Evolutionary conservation across 2,888 invertebrate genomes (phyloP).

Genomic region (Stegana nigrithorax): DNA sequence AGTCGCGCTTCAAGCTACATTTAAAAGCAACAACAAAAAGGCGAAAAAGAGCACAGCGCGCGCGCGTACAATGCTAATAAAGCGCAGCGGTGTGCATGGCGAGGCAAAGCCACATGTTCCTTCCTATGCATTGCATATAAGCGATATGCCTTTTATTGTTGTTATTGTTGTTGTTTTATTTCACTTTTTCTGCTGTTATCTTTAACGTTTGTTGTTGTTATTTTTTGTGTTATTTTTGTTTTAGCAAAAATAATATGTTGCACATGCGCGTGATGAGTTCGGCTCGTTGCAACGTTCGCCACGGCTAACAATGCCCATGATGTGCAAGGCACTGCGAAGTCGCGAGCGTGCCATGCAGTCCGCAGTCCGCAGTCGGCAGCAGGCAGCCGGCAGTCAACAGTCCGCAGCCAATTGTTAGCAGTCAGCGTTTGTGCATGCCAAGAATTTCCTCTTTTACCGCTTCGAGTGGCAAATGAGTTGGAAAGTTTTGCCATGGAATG

Average conservation of each 20-base stretch:
- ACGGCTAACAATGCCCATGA: not conserved
- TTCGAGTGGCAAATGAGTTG: conserved; percentile 16
- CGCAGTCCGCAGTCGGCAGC: not conserved
- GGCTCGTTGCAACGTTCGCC: not conserved
- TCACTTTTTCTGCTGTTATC: not conserved
- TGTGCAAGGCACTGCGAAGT: not conserved
- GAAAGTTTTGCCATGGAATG: conserved; percentile 21
- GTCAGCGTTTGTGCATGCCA: not conserved
- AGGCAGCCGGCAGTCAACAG: not conserved
- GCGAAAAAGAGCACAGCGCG: not conserved
- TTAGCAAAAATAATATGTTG: conserved; percentile 9
- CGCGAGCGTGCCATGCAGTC: not conserved
- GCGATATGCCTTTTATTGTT: too few relatives aligned
- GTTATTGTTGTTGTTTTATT: too few relatives aligned
- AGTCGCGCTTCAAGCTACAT: not conserved
- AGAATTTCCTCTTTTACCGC: conserved; percentile 9
- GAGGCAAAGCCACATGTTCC: too few relatives aligned
- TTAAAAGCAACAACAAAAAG: not conserved
- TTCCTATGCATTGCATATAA: too few relatives aligned
- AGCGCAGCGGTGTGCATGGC: too few relatives aligned
- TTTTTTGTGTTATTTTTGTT: not conserved
- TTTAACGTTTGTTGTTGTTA: not conserved
- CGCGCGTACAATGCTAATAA: not conserved
- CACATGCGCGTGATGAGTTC: conserved; percentile 18
- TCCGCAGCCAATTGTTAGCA: too few relatives aligned